These are phyloP conservation scores for Baccha elongata DNA, from an alignment of 2,888 invertebrate species.

Conservation along the genomic window DNA sequence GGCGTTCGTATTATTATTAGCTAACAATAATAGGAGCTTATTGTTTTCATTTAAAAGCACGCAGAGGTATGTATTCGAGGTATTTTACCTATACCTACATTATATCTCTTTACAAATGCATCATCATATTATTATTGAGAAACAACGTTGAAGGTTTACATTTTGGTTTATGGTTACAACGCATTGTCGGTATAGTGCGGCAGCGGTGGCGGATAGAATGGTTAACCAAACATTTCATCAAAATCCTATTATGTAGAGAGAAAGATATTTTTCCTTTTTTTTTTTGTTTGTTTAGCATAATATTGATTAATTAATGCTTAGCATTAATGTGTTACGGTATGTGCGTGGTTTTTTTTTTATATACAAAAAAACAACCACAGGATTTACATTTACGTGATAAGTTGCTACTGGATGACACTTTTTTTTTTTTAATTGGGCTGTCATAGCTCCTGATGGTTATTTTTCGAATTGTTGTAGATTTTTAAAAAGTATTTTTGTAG, in stretches of 20 bases:
- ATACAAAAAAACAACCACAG: too few relatives aligned
- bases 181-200: slow-evolving; percentile 34
- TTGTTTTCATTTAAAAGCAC: slow-evolving; percentile 48
- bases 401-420: too few relatives aligned
- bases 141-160: slow-evolving; percentile 43
- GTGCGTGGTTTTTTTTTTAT: too few relatives aligned
- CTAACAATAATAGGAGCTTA: slow-evolving; percentile 50
- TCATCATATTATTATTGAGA: neutral
- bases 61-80: neutral
- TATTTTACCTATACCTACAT: neutral
- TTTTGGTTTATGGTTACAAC: slow-evolving; percentile 53
- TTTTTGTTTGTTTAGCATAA: slow-evolving; percentile 12
- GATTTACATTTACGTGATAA: too few relatives aligned
- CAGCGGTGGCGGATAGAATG: slow-evolving; percentile 34
- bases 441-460: too few relatives aligned
- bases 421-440: too few relatives aligned
- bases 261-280: slow-evolving; percentile 8
- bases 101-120: neutral
- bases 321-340: slow-evolving; percentile 1
- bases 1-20: slow-evolving; percentile 53
- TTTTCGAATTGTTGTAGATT: too few relatives aligned
- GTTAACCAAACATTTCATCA: slow-evolving; percentile 59
- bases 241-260: slow-evolving; percentile 47
- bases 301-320: slow-evolving; percentile 43
- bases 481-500: too few relatives aligned